phyloP scores from a whole-genome alignment of 1,140 invertebrate genomes.

The Zaprionus vittiger region DNA sequence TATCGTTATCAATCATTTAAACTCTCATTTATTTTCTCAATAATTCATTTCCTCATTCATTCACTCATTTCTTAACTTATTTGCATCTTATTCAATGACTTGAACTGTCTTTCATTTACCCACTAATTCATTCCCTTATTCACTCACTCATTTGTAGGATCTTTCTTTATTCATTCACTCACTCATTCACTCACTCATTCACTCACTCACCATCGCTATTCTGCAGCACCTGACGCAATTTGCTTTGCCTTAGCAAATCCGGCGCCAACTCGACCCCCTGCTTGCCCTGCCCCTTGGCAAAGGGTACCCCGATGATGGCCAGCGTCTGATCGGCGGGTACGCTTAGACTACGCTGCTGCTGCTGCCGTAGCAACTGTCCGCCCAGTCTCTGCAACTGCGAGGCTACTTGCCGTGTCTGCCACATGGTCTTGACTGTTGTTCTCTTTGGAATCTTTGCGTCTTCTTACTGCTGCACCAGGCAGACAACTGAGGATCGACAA shows the following conservation, averaged over 20 bases:
- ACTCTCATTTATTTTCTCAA: neutral
- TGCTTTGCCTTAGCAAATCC: constrained; percentile 85
- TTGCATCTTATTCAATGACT: neutral
- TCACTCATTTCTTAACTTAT: neutral
- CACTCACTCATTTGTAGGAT: neutral
- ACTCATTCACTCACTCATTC: constrained; percentile 5
- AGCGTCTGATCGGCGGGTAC: constrained; percentile 67
- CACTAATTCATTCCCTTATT: neutral
- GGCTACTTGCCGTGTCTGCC: constrained; percentile 54
- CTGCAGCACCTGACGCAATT: constrained; percentile 69
- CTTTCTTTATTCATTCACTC: neutral
- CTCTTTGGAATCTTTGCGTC: constrained; percentile 20
- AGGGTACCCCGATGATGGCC: constrained; percentile 90
- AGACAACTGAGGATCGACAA: constrained; percentile 33
- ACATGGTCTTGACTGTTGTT: constrained; percentile 41
- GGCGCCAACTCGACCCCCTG: constrained; percentile 87
- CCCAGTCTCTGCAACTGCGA: constrained; percentile 29
- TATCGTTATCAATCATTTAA: neutral
- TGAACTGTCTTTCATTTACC: neutral
- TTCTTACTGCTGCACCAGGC: constrained; percentile 17
- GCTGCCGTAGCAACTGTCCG: constrained; percentile 1
- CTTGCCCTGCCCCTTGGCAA: constrained; percentile 89
- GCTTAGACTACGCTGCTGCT: neutral
- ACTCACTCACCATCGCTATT: constrained; percentile 63
- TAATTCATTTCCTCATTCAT: neutral